Conservation (phyloP, 1,140 invertebrate species). For the Panagrolaimus sp. region DNA sequence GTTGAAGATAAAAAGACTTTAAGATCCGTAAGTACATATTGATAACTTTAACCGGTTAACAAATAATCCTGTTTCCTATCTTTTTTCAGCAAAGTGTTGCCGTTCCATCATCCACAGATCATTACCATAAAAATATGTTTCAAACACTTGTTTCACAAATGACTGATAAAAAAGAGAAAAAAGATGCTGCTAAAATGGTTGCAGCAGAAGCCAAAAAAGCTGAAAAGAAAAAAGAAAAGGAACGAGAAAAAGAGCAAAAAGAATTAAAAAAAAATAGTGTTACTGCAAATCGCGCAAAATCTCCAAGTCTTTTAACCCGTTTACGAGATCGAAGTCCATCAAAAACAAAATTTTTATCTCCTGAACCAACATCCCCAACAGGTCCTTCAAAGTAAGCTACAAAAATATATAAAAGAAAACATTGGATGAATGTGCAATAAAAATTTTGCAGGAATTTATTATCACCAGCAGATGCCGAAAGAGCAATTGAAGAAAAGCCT, state of each 20-base stretch:
- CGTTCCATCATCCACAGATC: background rate
- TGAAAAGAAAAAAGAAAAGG: conserved; percentile 36
- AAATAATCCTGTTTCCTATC: conserved; percentile 16
- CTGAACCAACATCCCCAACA: conserved; percentile 1
- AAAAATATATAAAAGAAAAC: background rate
- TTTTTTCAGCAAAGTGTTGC: conserved; percentile 15
- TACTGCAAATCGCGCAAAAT: conserved; percentile 32
- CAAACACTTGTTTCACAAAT: conserved; percentile 41
- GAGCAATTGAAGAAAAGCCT: background rate
- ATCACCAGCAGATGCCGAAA: background rate
- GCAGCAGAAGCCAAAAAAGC: conserved; percentile 22
- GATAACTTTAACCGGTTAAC: background rate
- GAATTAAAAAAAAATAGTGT: conserved; percentile 20
- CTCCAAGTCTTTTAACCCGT: conserved; percentile 38
- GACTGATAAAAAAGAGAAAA: conserved; percentile 30
- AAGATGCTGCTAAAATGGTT: conserved; percentile 25
- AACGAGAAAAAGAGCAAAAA: conserved; percentile 18
- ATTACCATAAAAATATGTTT: conserved; percentile 28
- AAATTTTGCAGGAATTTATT: conserved; percentile 9
- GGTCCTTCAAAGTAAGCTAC: conserved; percentile 3
- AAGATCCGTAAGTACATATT: conserved; percentile 17
- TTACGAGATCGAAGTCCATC: conserved; percentile 46
- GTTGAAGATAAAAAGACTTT: conserved; percentile 23
- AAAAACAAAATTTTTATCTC: conserved; percentile 24
- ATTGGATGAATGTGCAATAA: background rate